Base-by-base conservation (phyloP, 2,888 invertebrate genomes). In the Endotricha flammealis region DNA sequence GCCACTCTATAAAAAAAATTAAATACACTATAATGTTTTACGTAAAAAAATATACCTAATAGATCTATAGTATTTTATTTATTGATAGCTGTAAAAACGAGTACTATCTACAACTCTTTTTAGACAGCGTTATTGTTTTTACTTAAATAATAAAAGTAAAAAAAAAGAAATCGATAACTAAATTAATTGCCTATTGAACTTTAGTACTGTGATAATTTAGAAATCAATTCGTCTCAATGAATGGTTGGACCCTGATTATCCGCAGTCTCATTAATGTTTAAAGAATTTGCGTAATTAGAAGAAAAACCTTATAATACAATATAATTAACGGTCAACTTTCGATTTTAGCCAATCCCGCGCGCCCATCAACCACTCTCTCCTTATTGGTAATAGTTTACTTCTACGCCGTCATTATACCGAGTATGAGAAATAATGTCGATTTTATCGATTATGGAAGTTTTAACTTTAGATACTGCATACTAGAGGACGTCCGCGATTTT, bases 371-470 rank as follows among this genome's bases (percentile, higher is more conserved):
- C 16, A 16, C 16, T 16, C 16, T 16, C 16, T 16, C 16, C 16
- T 6, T 3, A 16, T 16, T 16, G 16, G 16, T 24, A 24, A 16
- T 32, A 25, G 23, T 32, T 24, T 25, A 24, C 14, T 32, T 24
- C 32, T 14, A 24, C 32, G 14, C 23, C 16, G 24, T 32, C 14
- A 32, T 32, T 32, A 32, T 11, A 24, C 14, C 25, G 14, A 32
- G 14, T 23, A 11, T 32, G 24, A n/a, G 24, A 32, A 32, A 32
- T 32, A 32, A 32, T 16, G 11, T 16, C 16, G 16, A 16, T 16
- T 16, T 4, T 16, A 16, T 16, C 16, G 16, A 16, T 16, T 16
- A 16, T 16, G n/a, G n/a, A n/a, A n/a, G n/a, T n/a, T n/a, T n/a
- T n/a, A n/a, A n/a, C n/a, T n/a, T n/a, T n/a, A n/a, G n/a, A n/a